phyloP scores from a whole-genome alignment of 2,797 vertebrate species.

The Columba guinea region DNA sequence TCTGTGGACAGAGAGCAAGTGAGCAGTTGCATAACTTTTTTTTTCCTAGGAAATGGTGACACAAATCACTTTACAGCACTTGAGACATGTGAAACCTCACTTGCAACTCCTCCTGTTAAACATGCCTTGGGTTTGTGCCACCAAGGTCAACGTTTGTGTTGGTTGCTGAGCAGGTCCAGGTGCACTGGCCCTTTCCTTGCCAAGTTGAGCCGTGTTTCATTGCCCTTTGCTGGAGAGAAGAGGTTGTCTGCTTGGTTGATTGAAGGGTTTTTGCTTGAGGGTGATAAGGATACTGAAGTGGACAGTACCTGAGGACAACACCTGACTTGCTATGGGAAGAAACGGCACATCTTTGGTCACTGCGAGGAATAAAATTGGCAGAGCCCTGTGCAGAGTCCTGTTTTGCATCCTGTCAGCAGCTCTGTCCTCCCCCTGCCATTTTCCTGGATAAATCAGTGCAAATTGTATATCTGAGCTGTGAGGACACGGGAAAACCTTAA shows the following conservation, averaged over 20 bases:
- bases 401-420: neutral
- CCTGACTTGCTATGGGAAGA: neutral
- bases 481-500: neutral
- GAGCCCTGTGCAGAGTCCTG: neutral
- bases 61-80: neutral
- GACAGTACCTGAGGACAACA: neutral
- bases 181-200: neutral
- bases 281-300: neutral
- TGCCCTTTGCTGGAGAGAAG: conserved; percentile 21
- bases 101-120: neutral
- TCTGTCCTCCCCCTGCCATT: neutral
- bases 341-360: neutral
- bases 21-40: neutral
- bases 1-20: neutral
- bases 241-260: neutral
- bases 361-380: neutral
- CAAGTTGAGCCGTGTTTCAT: neutral
- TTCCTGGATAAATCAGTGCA: neutral
- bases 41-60: neutral
- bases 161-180: neutral
- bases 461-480: neutral
- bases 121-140: neutral
- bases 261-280: neutral
- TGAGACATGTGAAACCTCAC: accelerated
- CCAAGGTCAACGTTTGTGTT: neutral